Conservation (phyloP, 2,888 invertebrate genomes). For the Pelosia muscerda region DNA sequence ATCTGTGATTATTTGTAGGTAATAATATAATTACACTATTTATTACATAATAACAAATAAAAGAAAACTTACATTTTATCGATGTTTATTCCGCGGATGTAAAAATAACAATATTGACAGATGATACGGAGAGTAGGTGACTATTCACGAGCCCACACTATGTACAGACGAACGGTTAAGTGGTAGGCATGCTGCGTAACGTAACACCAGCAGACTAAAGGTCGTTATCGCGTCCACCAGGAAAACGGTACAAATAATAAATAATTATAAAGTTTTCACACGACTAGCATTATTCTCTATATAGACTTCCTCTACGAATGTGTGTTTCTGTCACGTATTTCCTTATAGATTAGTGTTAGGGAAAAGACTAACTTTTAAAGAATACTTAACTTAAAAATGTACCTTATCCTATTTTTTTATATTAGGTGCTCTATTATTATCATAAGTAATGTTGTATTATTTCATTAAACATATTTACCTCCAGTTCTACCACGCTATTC, state of each 20-base stretch:
- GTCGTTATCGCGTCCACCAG: not conserved
- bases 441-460: no score
- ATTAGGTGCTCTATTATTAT: no score
- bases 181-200: not conserved
- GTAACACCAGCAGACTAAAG: not conserved
- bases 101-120: slow-evolving; percentile 26
- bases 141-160: slow-evolving; percentile 21
- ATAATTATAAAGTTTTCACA: not conserved
- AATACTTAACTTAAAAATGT: no score
- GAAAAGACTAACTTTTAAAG: no score
- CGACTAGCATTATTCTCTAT: not conserved
- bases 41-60: slow-evolving; percentile 3
- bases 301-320: not conserved
- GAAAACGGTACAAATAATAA: not conserved
- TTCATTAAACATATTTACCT: no score
- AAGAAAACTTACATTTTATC: slow-evolving; percentile 36
- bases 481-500: no score
- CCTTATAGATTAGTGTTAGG: not conserved
- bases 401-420: no score
- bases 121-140: slow-evolving; percentile 21
- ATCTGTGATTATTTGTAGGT: not conserved
- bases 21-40: not conserved
- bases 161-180: slow-evolving; percentile 36
- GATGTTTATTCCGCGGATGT: slow-evolving; percentile 24
- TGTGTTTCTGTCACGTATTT: not conserved